Evolutionary conservation across 1,140 invertebrate genomes (phyloP), one percentile per base, ranked within the genome.

Genomic region (Anastatus disparis): DNA sequence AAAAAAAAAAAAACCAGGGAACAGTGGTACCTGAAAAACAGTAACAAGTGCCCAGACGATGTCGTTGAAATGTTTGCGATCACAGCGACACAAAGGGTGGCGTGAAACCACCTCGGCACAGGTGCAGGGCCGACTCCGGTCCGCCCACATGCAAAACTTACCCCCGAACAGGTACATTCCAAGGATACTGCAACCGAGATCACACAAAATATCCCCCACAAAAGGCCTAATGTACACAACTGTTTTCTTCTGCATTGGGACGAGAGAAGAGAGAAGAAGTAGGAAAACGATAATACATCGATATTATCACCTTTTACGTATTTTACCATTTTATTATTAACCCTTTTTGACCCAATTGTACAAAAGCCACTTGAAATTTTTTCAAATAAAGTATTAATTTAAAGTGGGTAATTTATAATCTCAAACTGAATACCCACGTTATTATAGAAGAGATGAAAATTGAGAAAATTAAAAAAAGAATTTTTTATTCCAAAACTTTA

Each of bases 101-200:
- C 92, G 90, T 84, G 91, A 92, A 84, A 93, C 89, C 84, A 95
- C 93, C 88, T 97, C 95, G 81, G 91, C 89, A 90, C 96, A 98
- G 84, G 92, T 93, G 89, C 97, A 99, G 87, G 92, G 91, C 81
- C 91, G 90, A 87, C 91, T 91, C 87, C 93, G 93, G 86, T 93
- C 91, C 84, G 91, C 91, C 87, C 92, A 93, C 91, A 95, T 96
- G 93, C 96, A 98, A 95, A 98, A 97, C 92, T 97, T 97, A 93
- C 96, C 96, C 87, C 95, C 96, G 91, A 98, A 98, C 87, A 98
- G 93, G 90, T 97, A 95, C 95, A 97, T 97, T 88, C 96, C 96
- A 89, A 97, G 93, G 88, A 96, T 96, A 92, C 95, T 97, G 93
- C 86, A 87, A 88, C 81, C 81, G 80, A 88, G 83, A 86, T n/a